phyloP scores from a whole-genome alignment of 2,797 vertebrate genomes.

The Pterois miles region DNA sequence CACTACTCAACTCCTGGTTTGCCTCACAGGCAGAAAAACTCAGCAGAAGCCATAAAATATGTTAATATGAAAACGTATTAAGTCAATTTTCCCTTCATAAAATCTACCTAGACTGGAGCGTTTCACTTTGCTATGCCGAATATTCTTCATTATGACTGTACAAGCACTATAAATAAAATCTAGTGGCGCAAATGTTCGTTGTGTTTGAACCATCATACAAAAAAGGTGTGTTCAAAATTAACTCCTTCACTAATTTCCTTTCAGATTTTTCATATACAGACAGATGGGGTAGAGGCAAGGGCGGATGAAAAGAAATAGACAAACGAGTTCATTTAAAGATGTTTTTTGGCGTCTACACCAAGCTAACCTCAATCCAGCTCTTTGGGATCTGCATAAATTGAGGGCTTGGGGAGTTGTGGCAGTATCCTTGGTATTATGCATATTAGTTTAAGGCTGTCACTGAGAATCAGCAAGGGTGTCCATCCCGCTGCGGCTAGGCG shows the following conservation, averaged over 20 bases:
- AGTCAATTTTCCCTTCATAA: slow-evolving; percentile 24
- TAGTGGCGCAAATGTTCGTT: background rate
- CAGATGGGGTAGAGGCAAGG: slow-evolving; percentile 56
- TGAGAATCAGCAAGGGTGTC: slow-evolving; percentile 83
- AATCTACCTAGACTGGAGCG: background rate
- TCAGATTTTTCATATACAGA: slow-evolving; percentile 26
- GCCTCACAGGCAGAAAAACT: slow-evolving; percentile 42
- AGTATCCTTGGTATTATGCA: slow-evolving; percentile 85
- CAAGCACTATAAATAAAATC: slow-evolving; percentile 5
- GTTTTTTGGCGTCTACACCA: slow-evolving; percentile 74
- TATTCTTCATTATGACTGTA: background rate
- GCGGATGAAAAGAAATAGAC: slow-evolving; percentile 73
- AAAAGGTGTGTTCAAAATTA: slow-evolving; percentile 25
- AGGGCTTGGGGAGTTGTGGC: slow-evolving; percentile 79
- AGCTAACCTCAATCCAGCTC: slow-evolving; percentile 83
- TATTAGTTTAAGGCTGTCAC: slow-evolving; percentile 87
- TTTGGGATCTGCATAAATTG: slow-evolving; percentile 87
- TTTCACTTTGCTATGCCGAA: slow-evolving; percentile 3
- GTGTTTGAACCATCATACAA: slow-evolving; percentile 4
- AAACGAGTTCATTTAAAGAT: slow-evolving; percentile 80
- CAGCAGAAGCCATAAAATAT: slow-evolving; percentile 31
- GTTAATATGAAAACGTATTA: slow-evolving; percentile 25
- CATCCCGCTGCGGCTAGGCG: slow-evolving; percentile 78
- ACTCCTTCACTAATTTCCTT: slow-evolving; percentile 46
- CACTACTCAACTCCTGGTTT: slow-evolving; percentile 34